A percentile compares a stretch with the other conserved stretches of the same genome.
These are phyloP conservation scores for Idaea straminata DNA, from an alignment of 2,888 invertebrate genomes.

Conservation along the genomic window DNA sequence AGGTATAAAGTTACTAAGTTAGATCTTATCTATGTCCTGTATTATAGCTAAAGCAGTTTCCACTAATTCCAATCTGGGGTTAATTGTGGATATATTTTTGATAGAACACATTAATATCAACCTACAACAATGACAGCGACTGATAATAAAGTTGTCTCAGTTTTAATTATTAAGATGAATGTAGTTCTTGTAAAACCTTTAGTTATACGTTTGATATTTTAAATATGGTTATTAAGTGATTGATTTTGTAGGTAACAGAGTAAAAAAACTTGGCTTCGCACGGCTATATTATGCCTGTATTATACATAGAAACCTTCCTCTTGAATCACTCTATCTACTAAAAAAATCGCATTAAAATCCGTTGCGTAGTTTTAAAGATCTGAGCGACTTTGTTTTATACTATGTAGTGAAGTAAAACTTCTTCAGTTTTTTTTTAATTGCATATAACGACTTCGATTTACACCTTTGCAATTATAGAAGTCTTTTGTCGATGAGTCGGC, in stretches of 20 bases:
- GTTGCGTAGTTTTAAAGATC: too few species aligned
- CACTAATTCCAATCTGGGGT: background rate
- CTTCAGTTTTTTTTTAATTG: background rate
- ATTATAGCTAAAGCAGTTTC: background rate
- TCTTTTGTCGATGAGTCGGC: conserved; percentile 69
- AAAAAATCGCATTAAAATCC: too few species aligned
- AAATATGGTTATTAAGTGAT: too few species aligned
- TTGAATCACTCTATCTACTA: too few species aligned
- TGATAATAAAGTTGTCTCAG: too few species aligned
- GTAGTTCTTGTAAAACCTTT: too few species aligned
- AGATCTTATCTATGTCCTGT: conserved; percentile 14
- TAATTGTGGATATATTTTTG: conserved; percentile 3
- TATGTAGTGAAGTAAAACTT: background rate
- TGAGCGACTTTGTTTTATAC: background rate
- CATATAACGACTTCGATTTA: conserved; percentile 25
- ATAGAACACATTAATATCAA: background rate
- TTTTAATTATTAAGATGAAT: too few species aligned
- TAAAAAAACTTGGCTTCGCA: too few species aligned
- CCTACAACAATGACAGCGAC: background rate
- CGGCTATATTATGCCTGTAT: too few species aligned
- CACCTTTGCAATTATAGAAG: conserved; percentile 58
- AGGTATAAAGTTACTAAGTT: conserved; percentile 6
- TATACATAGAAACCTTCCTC: too few species aligned
- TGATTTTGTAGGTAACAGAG: too few species aligned
- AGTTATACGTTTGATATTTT: too few species aligned